A percentile compares a stretch with the other conserved stretches of the same genome.
Conservation (phyloP, 2,888 invertebrate species). For the Mythimna loreyi region DNA sequence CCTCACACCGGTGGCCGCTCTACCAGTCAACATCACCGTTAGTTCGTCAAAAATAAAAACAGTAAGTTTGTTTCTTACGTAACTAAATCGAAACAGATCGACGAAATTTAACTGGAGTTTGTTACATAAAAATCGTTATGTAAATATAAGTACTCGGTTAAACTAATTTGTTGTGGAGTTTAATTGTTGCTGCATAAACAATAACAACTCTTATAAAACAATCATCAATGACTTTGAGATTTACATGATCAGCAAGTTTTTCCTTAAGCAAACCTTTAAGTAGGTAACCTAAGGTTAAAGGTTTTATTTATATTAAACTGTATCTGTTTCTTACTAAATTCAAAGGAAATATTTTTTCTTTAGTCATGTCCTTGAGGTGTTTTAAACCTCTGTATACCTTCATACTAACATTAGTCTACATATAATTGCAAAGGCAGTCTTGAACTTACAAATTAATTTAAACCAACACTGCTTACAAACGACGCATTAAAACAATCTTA, state of each 20-base stretch:
- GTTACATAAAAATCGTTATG: neutral
- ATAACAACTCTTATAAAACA: neutral
- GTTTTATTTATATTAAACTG: neutral
- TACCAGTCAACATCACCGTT: conserved; percentile 34
- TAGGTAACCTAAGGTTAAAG: too few species aligned
- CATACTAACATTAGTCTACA: neutral
- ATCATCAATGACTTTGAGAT: conserved; percentile 21
- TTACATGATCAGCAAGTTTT: neutral
- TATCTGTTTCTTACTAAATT: neutral
- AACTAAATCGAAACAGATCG: conserved; percentile 19
- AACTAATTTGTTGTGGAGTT: neutral
- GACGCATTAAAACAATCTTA: neutral
- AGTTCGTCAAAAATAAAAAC: conserved; percentile 46
- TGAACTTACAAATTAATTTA: conserved; percentile 4
- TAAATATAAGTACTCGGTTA: neutral
- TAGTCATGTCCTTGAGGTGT: neutral
- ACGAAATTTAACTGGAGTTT: conserved; percentile 1
- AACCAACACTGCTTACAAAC: neutral
- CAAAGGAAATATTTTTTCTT: neutral
- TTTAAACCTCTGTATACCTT: neutral
- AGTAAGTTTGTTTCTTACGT: conserved; percentile 59
- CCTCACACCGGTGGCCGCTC: conserved; percentile 28
- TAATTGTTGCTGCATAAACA: conserved; percentile 15
- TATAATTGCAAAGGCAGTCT: neutral
- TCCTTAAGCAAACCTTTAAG: neutral